Conservation (phyloP, 1,140 invertebrate species). For the Drosophila eugracilis region DNA sequence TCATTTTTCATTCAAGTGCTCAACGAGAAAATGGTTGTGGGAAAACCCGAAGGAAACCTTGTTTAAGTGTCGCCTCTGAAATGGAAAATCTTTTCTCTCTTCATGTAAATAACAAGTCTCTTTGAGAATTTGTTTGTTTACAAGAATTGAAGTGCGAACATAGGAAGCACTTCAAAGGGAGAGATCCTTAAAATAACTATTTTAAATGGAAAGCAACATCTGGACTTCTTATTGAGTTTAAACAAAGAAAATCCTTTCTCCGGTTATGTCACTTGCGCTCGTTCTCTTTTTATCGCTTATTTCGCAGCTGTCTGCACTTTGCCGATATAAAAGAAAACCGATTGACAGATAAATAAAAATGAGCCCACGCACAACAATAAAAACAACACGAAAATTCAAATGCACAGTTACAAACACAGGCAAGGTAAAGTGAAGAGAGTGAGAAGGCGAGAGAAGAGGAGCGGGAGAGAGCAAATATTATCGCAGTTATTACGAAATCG, state of each 20-base stretch:
- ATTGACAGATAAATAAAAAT: constrained; percentile 40
- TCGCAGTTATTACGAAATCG: constrained; percentile 76
- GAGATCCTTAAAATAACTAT: neutral
- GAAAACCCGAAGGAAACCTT: constrained; percentile 3
- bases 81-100: neutral
- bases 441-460: constrained; percentile 8
- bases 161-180: neutral
- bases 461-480: constrained; percentile 49
- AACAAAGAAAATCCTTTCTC: neutral
- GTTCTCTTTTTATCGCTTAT: constrained; percentile 3
- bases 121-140: too few species aligned
- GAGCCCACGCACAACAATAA: constrained; percentile 46
- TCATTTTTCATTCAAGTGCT: constrained; percentile 15
- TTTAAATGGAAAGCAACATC: neutral
- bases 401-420: constrained; percentile 48
- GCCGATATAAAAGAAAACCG: constrained; percentile 28
- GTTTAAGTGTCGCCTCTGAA: constrained; percentile 14
- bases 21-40: constrained; percentile 3
- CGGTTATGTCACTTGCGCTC: constrained; percentile 15
- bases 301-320: neutral
- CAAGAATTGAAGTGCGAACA: constrained; percentile 7
- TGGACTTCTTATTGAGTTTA: too few species aligned
- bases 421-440: constrained; percentile 18
- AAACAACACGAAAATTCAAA: constrained; percentile 31
- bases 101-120: constrained; percentile 14